Evolutionary conservation across 2,113 vertebrate genomes (phyloP).

Genomic region (Dromiciops gliroides): DNA sequence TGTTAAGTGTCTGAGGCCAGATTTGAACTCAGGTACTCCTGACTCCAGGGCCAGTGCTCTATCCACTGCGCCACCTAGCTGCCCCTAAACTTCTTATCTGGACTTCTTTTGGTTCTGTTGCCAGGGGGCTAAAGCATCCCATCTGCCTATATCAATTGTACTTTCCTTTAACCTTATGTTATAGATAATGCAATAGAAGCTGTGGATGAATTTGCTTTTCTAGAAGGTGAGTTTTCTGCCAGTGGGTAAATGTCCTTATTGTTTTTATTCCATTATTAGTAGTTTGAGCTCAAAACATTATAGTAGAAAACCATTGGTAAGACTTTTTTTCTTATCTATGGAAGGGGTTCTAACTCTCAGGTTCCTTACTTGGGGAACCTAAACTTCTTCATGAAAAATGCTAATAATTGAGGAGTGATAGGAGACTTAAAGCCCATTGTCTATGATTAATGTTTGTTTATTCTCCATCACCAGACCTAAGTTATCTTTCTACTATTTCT

Average conservation of each 20-base stretch:
- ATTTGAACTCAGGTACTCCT: no score
- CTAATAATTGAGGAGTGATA: constrained; percentile 28
- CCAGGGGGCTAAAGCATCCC: background rate
- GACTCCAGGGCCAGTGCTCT: no score
- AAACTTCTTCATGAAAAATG: constrained; percentile 32
- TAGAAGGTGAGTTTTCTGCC: constrained; percentile 90
- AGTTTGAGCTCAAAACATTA: constrained; percentile 8
- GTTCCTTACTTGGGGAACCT: constrained; percentile 33
- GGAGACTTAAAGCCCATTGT: background rate
- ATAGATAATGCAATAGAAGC: constrained; percentile 97
- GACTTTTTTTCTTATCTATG: background rate
- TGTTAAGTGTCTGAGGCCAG: no score
- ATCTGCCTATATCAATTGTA: background rate
- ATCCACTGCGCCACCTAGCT: no score
- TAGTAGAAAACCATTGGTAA: background rate
- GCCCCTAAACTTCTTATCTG: background rate
- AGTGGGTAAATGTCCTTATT: background rate
- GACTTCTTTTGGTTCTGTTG: background rate
- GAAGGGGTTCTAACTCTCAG: constrained; percentile 14
- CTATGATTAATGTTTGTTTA: constrained; percentile 4
- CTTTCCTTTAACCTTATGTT: constrained; percentile 59
- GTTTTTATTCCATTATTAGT: background rate
- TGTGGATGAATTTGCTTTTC: constrained; percentile 96
- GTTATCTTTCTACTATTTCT: background rate
- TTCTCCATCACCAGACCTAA: constrained; percentile 11